Percentiles rank a stretch among this genome's conserved stretches.
Evolutionary conservation across 1,140 invertebrate genomes (phyloP).

Genomic region (Trichonephila clavipes): DNA sequence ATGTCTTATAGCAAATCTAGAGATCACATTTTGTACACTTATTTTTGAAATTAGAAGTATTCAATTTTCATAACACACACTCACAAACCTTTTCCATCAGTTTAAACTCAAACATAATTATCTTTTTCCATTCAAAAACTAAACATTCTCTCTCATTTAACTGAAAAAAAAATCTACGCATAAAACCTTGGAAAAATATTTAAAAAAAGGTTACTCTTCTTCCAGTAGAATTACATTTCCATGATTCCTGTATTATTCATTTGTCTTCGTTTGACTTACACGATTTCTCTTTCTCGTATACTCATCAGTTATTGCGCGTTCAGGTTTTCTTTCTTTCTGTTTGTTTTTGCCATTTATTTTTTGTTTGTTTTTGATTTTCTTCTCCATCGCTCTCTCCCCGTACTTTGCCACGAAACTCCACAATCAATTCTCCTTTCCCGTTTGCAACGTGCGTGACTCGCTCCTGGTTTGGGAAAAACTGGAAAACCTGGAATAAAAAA

Average conservation of each 20-base stretch:
- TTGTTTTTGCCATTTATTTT: not conserved
- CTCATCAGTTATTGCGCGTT: slow-evolving; percentile 27
- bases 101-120: slow-evolving; percentile 8
- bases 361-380: not conserved
- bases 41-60: too few species aligned
- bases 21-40: too few species aligned
- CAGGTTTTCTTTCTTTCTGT: not conserved
- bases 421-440: slow-evolving; percentile 50
- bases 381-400: not conserved
- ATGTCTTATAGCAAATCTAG: too few species aligned
- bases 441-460: slow-evolving; percentile 41
- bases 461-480: not conserved
- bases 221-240: slow-evolving; percentile 9
- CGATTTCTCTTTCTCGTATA: slow-evolving; percentile 9
- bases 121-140: not conserved
- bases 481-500: not conserved
- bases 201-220: not conserved
- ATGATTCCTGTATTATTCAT: slow-evolving; percentile 27
- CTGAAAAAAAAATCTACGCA: not conserved
- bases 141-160: not conserved
- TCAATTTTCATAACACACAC: not conserved
- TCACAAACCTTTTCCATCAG: not conserved
- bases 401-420: not conserved
- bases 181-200: too few species aligned
- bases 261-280: slow-evolving; percentile 42